Conservation (phyloP, 2,113 vertebrate genomes). For the Marcusenius ussheri region DNA sequence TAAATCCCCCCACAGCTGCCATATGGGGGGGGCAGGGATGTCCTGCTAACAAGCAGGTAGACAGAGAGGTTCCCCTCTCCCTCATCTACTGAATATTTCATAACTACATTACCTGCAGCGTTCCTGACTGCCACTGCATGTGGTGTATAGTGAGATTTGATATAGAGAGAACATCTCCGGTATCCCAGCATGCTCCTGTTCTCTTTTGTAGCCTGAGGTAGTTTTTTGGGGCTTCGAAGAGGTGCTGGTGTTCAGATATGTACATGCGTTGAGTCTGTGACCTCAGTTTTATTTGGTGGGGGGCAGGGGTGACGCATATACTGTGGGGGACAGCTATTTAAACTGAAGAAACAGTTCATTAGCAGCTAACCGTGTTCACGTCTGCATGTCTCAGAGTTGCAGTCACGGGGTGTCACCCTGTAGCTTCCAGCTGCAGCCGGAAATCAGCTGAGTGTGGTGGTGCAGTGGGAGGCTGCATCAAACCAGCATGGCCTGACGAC, state of each 20-base stretch:
- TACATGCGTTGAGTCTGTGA: neutral
- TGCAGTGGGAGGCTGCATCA: neutral
- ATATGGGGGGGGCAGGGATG: neutral
- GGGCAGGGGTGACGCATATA: neutral
- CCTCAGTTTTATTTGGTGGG: neutral
- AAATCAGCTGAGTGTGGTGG: neutral
- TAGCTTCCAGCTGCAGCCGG: neutral
- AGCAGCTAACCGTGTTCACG: neutral
- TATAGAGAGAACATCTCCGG: neutral
- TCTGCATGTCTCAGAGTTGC: neutral
- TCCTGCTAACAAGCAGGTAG: neutral
- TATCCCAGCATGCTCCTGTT: neutral
- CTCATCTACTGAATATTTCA: constrained; percentile 4
- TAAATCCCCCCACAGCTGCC: neutral
- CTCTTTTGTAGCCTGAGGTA: neutral
- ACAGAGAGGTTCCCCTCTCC: neutral
- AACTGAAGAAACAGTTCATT: neutral
- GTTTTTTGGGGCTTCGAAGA: neutral
- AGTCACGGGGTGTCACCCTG: neutral
- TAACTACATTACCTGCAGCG: neutral
- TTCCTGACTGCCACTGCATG: neutral
- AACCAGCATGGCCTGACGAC: neutral
- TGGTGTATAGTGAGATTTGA: neutral
- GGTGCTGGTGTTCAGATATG: neutral
- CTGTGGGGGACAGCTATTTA: neutral